A percentile compares a stretch with the other conserved stretches of the same genome.
phyloP scores from a whole-genome alignment of 1,140 invertebrate genomes.

The Drosophila rhopaloa region DNA sequence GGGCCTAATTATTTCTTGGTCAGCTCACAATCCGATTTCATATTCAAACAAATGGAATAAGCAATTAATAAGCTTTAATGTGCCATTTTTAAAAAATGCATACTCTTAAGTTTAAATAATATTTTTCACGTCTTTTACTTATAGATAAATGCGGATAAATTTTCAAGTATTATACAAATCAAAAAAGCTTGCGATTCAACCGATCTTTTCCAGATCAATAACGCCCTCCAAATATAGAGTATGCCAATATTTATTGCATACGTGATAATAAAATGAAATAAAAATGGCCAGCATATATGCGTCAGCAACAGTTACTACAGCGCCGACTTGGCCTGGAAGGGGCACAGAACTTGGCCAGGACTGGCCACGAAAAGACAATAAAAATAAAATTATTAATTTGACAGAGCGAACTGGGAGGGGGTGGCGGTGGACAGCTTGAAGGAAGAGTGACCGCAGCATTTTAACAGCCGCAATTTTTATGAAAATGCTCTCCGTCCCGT shows the following conservation, averaged over 20 bases:
- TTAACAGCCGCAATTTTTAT: constrained; percentile 76
- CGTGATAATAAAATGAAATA: constrained; percentile 72
- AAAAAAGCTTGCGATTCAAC: no score
- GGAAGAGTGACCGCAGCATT: constrained; percentile 68
- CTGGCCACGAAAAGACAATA: constrained; percentile 63
- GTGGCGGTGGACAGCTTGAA: constrained; percentile 14
- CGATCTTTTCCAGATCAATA: background rate
- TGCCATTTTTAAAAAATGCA: no score
- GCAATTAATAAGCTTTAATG: no score
- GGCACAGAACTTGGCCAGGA: constrained; percentile 27
- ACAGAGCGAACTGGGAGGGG: constrained; percentile 17
- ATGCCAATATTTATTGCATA: constrained; percentile 56
- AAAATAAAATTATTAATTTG: constrained; percentile 82
- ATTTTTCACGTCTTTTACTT: no score
- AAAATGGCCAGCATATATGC: constrained; percentile 74
- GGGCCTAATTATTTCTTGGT: no score
- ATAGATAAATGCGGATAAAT: no score
- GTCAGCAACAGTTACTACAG: constrained; percentile 77
- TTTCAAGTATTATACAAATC: no score
- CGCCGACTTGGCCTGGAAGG: constrained; percentile 32
- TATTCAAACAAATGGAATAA: no score
- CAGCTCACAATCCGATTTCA: no score
- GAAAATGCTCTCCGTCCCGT: constrained; percentile 53
- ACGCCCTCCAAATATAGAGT: constrained; percentile 18
- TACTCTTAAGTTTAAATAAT: no score